Percentiles rank a stretch among this genome's conserved stretches.
Conservation (phyloP, 2,888 invertebrate species). For the Neuroscelio doddi region DNA sequence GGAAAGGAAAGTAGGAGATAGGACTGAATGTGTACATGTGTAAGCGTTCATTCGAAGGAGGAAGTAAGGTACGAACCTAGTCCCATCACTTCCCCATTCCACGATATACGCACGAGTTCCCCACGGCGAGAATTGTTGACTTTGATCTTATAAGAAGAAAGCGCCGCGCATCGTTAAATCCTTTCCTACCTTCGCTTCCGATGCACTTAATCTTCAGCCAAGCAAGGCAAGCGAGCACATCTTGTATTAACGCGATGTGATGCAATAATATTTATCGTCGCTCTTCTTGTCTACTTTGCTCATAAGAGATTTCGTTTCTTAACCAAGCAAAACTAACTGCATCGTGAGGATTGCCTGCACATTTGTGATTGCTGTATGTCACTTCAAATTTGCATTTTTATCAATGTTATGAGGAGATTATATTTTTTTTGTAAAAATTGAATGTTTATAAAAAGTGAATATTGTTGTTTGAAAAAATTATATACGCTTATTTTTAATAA, state of each 20-base stretch:
- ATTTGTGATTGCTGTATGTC: too few species aligned
- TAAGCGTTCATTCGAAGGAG: constrained; percentile 2
- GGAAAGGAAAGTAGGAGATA: constrained; percentile 4
- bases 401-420: too few species aligned
- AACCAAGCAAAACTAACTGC: neutral
- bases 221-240: neutral
- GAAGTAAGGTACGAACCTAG: constrained; percentile 1
- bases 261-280: constrained; percentile 5
- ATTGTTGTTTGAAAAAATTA: too few species aligned
- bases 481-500: too few species aligned
- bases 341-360: too few species aligned
- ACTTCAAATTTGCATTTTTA: too few species aligned
- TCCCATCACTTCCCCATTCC: constrained; percentile 8
- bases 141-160: constrained; percentile 22
- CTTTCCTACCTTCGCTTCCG: constrained; percentile 16
- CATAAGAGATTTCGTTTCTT: neutral
- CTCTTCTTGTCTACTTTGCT: constrained; percentile 2
- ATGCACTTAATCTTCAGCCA: constrained; percentile 15
- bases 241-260: neutral
- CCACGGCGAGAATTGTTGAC: constrained; percentile 2
- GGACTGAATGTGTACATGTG: neutral
- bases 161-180: constrained; percentile 10
- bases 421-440: too few species aligned
- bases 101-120: neutral
- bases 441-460: too few species aligned